Base-by-base conservation (phyloP, 2,797 vertebrate genomes). In the Falco cherrug region DNA sequence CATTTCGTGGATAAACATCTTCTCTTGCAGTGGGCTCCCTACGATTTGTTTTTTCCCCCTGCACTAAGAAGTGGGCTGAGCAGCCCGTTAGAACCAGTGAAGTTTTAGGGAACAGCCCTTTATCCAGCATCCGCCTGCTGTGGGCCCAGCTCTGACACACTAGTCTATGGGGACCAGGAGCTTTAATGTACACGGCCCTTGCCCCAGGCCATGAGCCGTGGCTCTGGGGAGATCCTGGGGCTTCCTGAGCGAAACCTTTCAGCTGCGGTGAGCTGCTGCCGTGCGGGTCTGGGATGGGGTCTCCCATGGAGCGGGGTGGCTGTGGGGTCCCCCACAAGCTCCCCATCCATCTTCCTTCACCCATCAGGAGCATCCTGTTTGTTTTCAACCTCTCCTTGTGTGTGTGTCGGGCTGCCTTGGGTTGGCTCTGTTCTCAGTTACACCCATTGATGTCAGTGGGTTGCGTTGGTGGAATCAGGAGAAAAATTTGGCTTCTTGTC, bases 401-500 rank as follows among this genome's bases (percentile, higher is more conserved):
- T 7, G 94, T 93, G 93, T 81, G 89, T 7, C 12, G 53, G 93
- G 87, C 93, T 95, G 91, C 87, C 79, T 96, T 7, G 89, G 59
- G 69, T 77, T 94, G 92, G 95, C 96, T 95, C 84, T 13, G 56
- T 93, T 97, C 92, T 95, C 93, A 95, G 96, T 96, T 97, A 97
- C 95, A 95, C 97, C 96, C 96, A 96, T 97, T 97, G 97, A 97
- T 97, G 97, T 97, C 97, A 97, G 95, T 96, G 95, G 95, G 96
- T 80, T 97, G 95, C 89, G 95, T 96, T 94, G 96, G 95, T 97
- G 94, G 95, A 97, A 96, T 94, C 93, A 68, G 89, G 90, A 96
- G 94, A 70, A 93, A 93, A 95, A 97, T 47, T 93, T 96, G 94
- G 89, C 92, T 94, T 12, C 79, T 90, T 1, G 0, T 88, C 26